Evolutionary conservation across 2,888 invertebrate species (phyloP).

Genomic region (Gortyna flavago): DNA sequence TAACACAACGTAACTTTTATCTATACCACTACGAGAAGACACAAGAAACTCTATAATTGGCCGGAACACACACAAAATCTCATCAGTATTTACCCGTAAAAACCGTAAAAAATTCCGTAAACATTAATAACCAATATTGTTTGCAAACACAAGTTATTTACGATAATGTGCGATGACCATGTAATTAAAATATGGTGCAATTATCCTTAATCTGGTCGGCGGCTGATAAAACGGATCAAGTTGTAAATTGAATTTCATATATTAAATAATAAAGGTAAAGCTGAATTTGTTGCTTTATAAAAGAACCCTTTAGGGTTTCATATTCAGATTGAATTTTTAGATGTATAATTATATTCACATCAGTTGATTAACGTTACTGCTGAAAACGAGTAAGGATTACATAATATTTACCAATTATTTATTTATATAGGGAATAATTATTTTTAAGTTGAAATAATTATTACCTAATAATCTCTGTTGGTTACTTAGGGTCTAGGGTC

Average conservation of each 20-base stretch:
- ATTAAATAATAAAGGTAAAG: slow-evolving; percentile 33
- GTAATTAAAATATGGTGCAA: slow-evolving; percentile 62
- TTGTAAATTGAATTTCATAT: slow-evolving; percentile 52
- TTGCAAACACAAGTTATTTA: slow-evolving; percentile 57
- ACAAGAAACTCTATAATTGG: slow-evolving; percentile 12
- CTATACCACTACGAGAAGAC: background rate
- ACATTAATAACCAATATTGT: slow-evolving; percentile 60
- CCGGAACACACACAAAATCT: slow-evolving; percentile 3
- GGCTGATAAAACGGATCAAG: slow-evolving; percentile 58
- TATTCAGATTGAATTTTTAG: slow-evolving; percentile 18
- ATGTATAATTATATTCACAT: slow-evolving; percentile 7
- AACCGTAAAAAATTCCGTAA: slow-evolving; percentile 57
- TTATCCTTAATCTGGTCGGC: slow-evolving; percentile 55
- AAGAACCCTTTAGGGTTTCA: slow-evolving; percentile 16
- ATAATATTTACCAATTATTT: background rate
- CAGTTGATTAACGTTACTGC: background rate
- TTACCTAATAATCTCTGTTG: background rate
- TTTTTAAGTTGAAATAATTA: background rate
- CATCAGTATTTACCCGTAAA: slow-evolving; percentile 43
- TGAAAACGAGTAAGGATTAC: background rate
- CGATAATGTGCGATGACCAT: slow-evolving; percentile 57
- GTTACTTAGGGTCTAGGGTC: too few relatives aligned
- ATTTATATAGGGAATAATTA: background rate
- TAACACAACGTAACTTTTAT: background rate
- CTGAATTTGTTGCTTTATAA: slow-evolving; percentile 41